Evolutionary conservation across 2,888 invertebrate species (phyloP).

Genomic region (Dasypolia templi): DNA sequence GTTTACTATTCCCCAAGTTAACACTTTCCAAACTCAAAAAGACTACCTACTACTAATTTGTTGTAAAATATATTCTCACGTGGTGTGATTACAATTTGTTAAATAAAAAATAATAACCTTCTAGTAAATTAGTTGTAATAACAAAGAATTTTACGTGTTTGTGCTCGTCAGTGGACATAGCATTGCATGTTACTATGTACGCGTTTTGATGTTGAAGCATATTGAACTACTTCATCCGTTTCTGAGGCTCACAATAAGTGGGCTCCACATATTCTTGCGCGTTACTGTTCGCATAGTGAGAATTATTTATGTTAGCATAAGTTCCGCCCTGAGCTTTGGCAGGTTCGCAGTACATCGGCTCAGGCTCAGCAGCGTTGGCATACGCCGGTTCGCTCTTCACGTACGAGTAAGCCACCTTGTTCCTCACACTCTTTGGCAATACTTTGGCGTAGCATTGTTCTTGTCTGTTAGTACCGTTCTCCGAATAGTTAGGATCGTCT

Average conservation of each 20-base stretch:
- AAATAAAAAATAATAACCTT: no score
- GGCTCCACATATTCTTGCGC: slow-evolving; percentile 41
- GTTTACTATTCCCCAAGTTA: background rate
- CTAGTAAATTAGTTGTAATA: no score
- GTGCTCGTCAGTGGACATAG: background rate
- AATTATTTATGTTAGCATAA: slow-evolving; percentile 39
- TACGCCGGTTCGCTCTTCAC: slow-evolving; percentile 28
- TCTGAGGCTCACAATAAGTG: slow-evolving; percentile 40
- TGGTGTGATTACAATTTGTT: background rate
- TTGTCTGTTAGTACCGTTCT: slow-evolving; percentile 31
- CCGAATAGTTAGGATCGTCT: slow-evolving; percentile 46
- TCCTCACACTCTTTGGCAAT: slow-evolving; percentile 24
- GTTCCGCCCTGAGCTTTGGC: background rate
- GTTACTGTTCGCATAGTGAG: slow-evolving; percentile 29
- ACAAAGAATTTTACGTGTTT: background rate
- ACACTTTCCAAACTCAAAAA: background rate
- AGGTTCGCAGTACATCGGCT: slow-evolving; percentile 45
- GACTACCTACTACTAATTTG: background rate
- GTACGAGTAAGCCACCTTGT: slow-evolving; percentile 22
- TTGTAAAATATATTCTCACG: background rate
- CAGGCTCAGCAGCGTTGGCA: slow-evolving; percentile 7
- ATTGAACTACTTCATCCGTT: slow-evolving; percentile 4
- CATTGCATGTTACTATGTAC: background rate
- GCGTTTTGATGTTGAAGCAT: background rate
- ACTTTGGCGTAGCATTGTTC: slow-evolving; percentile 32